phyloP scores from a whole-genome alignment of 2,113 vertebrate genomes.

The Chaenocephalus aceratus region DNA sequence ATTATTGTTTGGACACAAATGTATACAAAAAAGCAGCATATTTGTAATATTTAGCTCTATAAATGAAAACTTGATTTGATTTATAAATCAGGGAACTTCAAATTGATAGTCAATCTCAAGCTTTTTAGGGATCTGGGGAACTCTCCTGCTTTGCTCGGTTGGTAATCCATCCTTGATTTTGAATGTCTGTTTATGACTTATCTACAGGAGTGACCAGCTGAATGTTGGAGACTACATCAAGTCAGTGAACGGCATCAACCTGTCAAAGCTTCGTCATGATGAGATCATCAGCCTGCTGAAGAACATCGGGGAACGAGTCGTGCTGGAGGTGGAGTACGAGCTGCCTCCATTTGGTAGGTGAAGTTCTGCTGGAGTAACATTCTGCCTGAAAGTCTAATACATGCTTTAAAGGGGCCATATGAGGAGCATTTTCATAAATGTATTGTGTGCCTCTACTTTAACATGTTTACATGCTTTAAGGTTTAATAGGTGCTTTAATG shows the following conservation, averaged over 20 bases:
- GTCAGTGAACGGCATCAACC: slow-evolving; percentile 95
- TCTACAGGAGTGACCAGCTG: slow-evolving; percentile 93
- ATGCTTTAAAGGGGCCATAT: neutral
- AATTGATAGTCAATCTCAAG: neutral
- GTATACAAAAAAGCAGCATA: neutral
- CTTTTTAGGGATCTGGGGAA: neutral
- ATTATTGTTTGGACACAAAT: neutral
- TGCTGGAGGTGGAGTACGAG: slow-evolving; percentile 97
- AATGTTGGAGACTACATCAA: slow-evolving; percentile 97
- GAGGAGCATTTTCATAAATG: too few relatives aligned
- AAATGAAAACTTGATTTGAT: neutral
- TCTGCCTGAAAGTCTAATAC: neutral
- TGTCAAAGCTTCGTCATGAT: slow-evolving; percentile 94
- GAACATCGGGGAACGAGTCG: slow-evolving; percentile 95
- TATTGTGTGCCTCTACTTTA: too few relatives aligned
- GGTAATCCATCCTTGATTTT: neutral
- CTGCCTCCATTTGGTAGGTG: slow-evolving; percentile 91
- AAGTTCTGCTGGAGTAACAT: neutral
- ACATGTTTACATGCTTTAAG: too few relatives aligned
- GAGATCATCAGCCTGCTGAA: slow-evolving; percentile 98
- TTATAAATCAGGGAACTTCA: neutral
- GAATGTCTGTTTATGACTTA: neutral
- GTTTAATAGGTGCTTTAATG: too few relatives aligned
- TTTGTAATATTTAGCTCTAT: too few relatives aligned
- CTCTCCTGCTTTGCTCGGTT: neutral